These are phyloP conservation scores for Chymomyza caudatula DNA, from an alignment of 2,888 invertebrate species.

Conservation along the genomic window DNA sequence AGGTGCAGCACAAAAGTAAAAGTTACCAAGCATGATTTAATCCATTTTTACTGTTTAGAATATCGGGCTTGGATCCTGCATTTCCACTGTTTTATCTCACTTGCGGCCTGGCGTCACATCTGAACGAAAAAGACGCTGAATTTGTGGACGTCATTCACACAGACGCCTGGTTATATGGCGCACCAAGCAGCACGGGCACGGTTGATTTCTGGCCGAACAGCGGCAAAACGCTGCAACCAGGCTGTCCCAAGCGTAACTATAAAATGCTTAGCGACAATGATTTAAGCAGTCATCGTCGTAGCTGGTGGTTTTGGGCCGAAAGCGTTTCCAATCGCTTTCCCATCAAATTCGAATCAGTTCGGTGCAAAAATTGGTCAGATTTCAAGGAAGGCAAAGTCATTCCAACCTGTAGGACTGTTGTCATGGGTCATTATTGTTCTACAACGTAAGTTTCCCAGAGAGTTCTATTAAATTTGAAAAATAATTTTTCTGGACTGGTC, in stretches of 20 bases:
- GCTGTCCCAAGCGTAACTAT: slow-evolving; percentile 79
- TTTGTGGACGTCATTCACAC: slow-evolving; percentile 85
- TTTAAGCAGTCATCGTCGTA: slow-evolving; percentile 82
- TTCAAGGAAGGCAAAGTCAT: slow-evolving; percentile 78
- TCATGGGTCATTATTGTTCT: slow-evolving; percentile 76
- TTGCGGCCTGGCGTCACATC: slow-evolving; percentile 70
- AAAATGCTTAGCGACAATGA: slow-evolving; percentile 77
- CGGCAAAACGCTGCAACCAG: slow-evolving; percentile 81
- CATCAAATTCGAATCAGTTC: slow-evolving; percentile 80
- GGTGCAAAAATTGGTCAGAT: slow-evolving; percentile 80
- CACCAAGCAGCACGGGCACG: slow-evolving; percentile 81
- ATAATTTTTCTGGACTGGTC: too few species aligned
- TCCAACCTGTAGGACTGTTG: slow-evolving; percentile 46
- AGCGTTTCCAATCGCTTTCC: slow-evolving; percentile 77
- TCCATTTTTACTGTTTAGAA: slow-evolving; percentile 66
- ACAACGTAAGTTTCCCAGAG: slow-evolving; percentile 54
- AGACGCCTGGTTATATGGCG: slow-evolving; percentile 82
- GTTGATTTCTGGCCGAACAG: slow-evolving; percentile 83
- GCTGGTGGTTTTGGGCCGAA: slow-evolving; percentile 82
- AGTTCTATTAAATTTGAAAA: not conserved
- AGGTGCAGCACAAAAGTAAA: slow-evolving; percentile 23
- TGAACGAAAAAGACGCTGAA: slow-evolving; percentile 80
- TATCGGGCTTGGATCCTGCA: slow-evolving; percentile 82
- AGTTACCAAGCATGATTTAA: not conserved
- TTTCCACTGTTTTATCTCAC: slow-evolving; percentile 81